These are phyloP conservation scores for Hirtodrosophila histrioides DNA, from an alignment of 2,888 invertebrate genomes.

Conservation along the genomic window DNA sequence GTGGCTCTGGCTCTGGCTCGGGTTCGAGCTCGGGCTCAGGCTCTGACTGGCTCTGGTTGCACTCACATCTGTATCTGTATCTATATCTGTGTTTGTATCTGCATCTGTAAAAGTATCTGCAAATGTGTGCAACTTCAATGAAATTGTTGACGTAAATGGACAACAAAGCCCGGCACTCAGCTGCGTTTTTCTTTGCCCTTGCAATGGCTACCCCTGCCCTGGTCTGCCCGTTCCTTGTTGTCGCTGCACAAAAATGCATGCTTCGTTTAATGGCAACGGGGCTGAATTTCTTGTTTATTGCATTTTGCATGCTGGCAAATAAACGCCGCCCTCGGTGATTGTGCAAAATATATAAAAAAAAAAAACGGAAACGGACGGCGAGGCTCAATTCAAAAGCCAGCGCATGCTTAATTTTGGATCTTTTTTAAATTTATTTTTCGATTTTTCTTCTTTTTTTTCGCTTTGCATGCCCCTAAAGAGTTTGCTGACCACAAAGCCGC, in stretches of 20 bases:
- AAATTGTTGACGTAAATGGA: constrained; percentile 78
- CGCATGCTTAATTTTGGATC: constrained; percentile 57
- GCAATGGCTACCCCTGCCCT: constrained; percentile 17
- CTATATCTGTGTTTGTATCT: constrained; percentile 13
- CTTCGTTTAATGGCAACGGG: constrained; percentile 68
- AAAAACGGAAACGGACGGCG: not conserved
- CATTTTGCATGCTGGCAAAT: constrained; percentile 59
- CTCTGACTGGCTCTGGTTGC: constrained; percentile 5
- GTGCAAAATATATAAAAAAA: constrained; percentile 6
- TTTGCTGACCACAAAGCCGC: constrained; percentile 59
- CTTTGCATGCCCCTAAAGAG: constrained; percentile 32
- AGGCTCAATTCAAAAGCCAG: constrained; percentile 36
- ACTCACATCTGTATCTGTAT: constrained; percentile 1
- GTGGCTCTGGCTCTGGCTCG: constrained; percentile 10
- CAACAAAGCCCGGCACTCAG: constrained; percentile 75
- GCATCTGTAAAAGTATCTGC: constrained; percentile 5
- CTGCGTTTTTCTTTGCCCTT: constrained; percentile 48
- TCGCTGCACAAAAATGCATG: constrained; percentile 54
- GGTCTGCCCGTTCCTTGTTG: constrained; percentile 9
- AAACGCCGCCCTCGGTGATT: constrained; percentile 32
- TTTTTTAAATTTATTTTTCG: constrained; percentile 20
- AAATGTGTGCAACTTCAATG: constrained; percentile 55
- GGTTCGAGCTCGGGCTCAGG: constrained; percentile 10
- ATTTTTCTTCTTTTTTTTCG: constrained; percentile 5
- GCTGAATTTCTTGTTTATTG: constrained; percentile 65